Evolutionary conservation across 2,888 invertebrate species (phyloP).

Genomic region (Nemurella pictetii): DNA sequence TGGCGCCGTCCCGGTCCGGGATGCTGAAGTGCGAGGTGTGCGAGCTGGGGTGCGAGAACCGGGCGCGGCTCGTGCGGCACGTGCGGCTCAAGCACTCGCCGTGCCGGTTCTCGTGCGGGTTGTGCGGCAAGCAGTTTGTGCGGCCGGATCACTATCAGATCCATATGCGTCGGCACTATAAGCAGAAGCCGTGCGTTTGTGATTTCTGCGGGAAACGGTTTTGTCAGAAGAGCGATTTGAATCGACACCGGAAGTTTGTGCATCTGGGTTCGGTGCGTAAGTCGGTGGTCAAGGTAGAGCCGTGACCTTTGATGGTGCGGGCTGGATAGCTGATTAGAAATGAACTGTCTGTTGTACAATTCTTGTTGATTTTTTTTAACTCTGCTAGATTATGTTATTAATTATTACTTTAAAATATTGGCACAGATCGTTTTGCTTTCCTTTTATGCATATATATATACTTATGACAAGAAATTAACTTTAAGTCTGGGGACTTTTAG

Average conservation of each 20-base stretch:
- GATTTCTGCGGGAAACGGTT: not conserved
- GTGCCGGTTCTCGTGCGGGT: not conserved
- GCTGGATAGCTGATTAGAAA: too few relatives aligned
- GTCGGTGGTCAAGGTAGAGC: not conserved
- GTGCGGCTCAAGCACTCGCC: not conserved
- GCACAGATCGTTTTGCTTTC: too few relatives aligned
- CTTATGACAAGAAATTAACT: too few relatives aligned
- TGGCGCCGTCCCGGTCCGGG: not conserved
- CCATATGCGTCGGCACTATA: not conserved
- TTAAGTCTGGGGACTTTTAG: too few relatives aligned
- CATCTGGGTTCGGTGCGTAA: not conserved
- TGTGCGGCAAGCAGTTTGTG: not conserved
- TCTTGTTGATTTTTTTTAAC: too few relatives aligned
- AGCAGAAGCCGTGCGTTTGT: not conserved
- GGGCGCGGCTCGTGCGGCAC: not conserved
- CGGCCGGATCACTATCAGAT: not conserved
- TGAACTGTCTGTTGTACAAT: too few relatives aligned
- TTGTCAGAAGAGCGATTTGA: constrained; percentile 21
- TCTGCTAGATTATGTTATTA: too few relatives aligned
- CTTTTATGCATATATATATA: too few relatives aligned
- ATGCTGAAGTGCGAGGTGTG: not conserved
- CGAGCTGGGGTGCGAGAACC: too few relatives aligned
- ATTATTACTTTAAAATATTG: too few relatives aligned
- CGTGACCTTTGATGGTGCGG: too few relatives aligned
- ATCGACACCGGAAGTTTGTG: not conserved